These are phyloP conservation scores for Rhinella marina DNA, from an alignment of 2,797 vertebrate species.

Conservation along the genomic window DNA sequence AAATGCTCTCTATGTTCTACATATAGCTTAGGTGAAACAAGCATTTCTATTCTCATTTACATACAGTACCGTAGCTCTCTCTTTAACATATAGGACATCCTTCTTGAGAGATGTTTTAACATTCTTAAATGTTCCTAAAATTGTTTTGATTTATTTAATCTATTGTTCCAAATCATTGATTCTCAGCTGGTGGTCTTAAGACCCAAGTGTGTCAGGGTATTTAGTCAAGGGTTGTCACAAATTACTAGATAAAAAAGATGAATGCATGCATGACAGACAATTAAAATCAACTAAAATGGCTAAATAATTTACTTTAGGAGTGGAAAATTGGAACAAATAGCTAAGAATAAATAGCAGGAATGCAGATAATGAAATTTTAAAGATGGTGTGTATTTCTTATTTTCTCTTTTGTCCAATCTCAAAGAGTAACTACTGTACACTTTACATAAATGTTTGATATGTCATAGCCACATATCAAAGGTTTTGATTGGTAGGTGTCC, in stretches of 20 bases:
- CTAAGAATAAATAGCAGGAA: no score
- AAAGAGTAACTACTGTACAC: no score
- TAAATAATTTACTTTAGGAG: background rate
- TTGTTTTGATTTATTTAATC: background rate
- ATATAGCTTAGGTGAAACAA: background rate
- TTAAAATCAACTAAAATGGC: background rate
- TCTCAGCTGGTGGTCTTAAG: background rate
- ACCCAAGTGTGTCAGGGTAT: background rate
- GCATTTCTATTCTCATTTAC: no score
- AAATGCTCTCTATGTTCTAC: background rate
- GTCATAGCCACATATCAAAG: no score
- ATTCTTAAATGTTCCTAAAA: constrained; percentile 1
- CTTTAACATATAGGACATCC: background rate
- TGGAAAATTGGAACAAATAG: no score
- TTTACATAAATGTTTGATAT: no score
- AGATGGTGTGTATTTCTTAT: no score
- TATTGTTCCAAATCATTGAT: constrained; percentile 4
- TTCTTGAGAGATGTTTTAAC: background rate
- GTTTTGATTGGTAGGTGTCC: no score
- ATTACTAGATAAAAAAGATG: background rate
- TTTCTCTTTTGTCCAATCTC: no score
- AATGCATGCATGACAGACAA: background rate
- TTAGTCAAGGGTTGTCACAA: background rate
- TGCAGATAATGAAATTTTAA: no score
- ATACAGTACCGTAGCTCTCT: background rate